Evolutionary conservation across 2,888 invertebrate genomes (phyloP).

Genomic region (Trichogramma evanescens): DNA sequence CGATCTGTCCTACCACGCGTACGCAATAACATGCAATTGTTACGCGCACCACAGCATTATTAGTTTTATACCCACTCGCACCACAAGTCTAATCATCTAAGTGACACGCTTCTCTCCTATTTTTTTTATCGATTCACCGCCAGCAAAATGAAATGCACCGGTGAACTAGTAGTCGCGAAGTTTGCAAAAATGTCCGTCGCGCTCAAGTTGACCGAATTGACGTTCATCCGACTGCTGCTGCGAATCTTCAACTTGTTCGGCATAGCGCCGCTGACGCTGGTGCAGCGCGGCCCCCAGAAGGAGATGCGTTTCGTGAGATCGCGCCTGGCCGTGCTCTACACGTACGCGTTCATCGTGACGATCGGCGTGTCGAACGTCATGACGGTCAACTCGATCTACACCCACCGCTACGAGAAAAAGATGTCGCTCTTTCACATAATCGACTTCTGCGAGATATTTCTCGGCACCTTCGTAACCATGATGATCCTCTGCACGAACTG

Average conservation of each 20-base stretch:
- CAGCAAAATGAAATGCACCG: too few species aligned
- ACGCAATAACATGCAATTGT: too few species aligned
- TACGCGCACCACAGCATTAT: too few species aligned
- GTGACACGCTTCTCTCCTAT: too few species aligned
- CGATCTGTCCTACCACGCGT: too few species aligned
- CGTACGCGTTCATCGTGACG: neutral
- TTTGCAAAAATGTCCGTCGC: too few species aligned
- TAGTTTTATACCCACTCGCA: too few species aligned
- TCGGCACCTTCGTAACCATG: neutral
- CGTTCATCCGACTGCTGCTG: neutral
- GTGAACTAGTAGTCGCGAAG: too few species aligned
- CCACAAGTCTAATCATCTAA: too few species aligned
- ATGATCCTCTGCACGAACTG: neutral
- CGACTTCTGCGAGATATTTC: slow-evolving; percentile 2
- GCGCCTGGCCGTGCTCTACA: neutral
- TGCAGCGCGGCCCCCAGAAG: neutral
- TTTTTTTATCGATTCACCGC: too few species aligned
- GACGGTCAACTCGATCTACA: neutral
- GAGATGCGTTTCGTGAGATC: neutral
- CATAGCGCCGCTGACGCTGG: neutral
- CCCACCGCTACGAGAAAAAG: neutral
- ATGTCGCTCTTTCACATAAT: neutral
- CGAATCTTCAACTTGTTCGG: slow-evolving; percentile 9
- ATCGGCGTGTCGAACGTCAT: neutral
- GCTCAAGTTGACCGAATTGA: too few species aligned